Evolutionary conservation across 1,140 invertebrate species (phyloP), one percentile per base, ranked within the genome.

Genomic region (Euborellia annulipes): DNA sequence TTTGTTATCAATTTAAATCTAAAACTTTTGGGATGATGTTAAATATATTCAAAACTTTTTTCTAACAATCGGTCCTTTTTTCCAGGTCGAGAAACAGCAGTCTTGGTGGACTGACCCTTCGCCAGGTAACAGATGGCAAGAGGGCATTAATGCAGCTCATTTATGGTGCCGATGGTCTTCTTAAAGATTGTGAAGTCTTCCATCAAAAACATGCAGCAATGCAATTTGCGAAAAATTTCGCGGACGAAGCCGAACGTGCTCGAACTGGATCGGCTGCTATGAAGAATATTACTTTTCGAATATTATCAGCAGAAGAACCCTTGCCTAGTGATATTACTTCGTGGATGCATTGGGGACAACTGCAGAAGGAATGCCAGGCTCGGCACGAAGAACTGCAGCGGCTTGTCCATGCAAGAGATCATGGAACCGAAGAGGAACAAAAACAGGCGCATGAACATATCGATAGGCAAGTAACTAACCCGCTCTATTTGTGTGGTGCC

Each of bases 101-200:
- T 6, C 4, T 11, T 6, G 23, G 23, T 41, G 69, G 69, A 1
- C 47, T 80, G 13, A 69, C 67, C 43, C 66, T 80, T 2, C 70
- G 76, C 14, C 78, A 82, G 59, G 56, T 81, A 41, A 72, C 73
- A 2, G 71, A 78, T 50, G 75, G 75, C 16, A 62, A 62, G 42
- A 4, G 23, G 23, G 70, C 73, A 57, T 68, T 82, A 53, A 68
- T 82, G 8, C 77, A 80, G 59, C 56, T 79, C 11, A 79, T 82
- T 44, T 79, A 77, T 65, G 64, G 71, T 14, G 64, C 64, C 44
- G 62, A 66, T 32, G 64, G 67, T 49, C 59, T 62, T 20, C 59
- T 81, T 7, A 63, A 70, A 52, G 77, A 81, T 58, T 82, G 79
- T 55, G 76, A 81, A 58, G 73, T 72, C 52, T 58, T 78, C 18